These are phyloP conservation scores for Synanthedon myopaeformis DNA, from an alignment of 2,888 invertebrate species.

Conservation along the genomic window DNA sequence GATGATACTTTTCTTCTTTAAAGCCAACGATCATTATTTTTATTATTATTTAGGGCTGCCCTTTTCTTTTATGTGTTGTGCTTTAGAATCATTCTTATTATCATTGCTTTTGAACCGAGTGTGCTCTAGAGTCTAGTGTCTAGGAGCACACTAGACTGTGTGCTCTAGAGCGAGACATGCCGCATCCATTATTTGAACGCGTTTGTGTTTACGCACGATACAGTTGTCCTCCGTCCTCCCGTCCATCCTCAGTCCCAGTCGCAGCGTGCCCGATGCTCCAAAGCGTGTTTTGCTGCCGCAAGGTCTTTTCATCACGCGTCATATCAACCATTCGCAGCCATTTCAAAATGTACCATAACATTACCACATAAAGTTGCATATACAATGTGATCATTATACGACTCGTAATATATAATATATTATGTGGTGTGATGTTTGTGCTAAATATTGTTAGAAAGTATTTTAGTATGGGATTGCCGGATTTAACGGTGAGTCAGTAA, in stretches of 20 bases:
- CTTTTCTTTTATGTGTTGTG: too few species aligned
- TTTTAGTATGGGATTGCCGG: constrained; percentile 58
- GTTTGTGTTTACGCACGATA: not conserved
- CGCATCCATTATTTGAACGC: constrained; percentile 1
- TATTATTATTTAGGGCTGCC: too few species aligned
- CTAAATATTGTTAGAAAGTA: constrained; percentile 45
- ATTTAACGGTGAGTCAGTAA: constrained; percentile 50
- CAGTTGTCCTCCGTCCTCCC: not conserved
- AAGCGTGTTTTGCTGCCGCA: constrained; percentile 61
- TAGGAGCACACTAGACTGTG: too few species aligned
- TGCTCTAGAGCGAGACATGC: not conserved
- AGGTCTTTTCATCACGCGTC: constrained; percentile 32
- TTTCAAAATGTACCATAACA: constrained; percentile 6
- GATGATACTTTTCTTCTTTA: too few species aligned
- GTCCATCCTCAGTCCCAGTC: constrained; percentile 25
- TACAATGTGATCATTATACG: constrained; percentile 10
- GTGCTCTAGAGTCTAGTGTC: too few species aligned
- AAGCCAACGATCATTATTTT: too few species aligned
- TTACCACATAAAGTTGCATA: constrained; percentile 1
- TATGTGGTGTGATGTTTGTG: constrained; percentile 57
- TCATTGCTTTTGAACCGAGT: too few species aligned
- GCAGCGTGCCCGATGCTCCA: constrained; percentile 43
- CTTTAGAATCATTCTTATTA: too few species aligned
- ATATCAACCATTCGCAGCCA: constrained; percentile 9
- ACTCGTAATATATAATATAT: constrained; percentile 36